phyloP scores from a whole-genome alignment of 2,113 vertebrate species.

The Plectropomus leopardus region DNA sequence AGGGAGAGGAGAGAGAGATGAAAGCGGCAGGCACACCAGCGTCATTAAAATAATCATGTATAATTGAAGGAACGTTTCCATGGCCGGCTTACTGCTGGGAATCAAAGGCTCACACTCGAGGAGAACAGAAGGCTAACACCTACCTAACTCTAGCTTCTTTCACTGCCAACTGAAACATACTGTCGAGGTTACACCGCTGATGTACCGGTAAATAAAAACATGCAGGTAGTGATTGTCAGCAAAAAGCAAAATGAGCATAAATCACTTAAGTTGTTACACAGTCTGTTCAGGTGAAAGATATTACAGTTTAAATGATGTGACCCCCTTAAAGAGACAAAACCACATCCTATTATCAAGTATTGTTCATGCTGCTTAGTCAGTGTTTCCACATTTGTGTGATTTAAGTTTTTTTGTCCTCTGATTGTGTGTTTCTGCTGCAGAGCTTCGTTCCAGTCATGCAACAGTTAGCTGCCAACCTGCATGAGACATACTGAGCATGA shows the following conservation, averaged over 20 bases:
- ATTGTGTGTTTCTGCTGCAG: not conserved
- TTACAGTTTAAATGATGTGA: not conserved
- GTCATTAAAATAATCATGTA: constrained; percentile 76
- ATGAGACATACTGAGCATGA: not conserved
- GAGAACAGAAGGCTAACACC: constrained; percentile 15
- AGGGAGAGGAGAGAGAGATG: constrained; percentile 57
- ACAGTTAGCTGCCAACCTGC: not conserved
- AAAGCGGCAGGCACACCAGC: constrained; percentile 66
- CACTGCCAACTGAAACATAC: not conserved
- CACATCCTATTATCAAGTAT: too few relatives aligned
- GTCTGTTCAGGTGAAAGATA: not conserved
- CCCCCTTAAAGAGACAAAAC: too few relatives aligned
- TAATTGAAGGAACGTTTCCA: constrained; percentile 71
- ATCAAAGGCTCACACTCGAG: constrained; percentile 35
- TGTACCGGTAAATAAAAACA: not conserved
- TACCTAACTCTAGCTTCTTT: constrained; percentile 3
- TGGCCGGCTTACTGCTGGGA: constrained; percentile 44
- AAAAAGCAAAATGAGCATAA: not conserved
- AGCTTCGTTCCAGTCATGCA: not conserved
- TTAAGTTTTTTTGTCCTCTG: too few relatives aligned
- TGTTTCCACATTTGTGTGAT: too few relatives aligned
- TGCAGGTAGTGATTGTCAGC: not conserved
- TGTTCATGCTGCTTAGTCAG: too few relatives aligned
- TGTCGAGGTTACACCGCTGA: not conserved
- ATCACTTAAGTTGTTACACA: not conserved